These are phyloP conservation scores for Zapornia atra DNA, from an alignment of 2,113 vertebrate genomes.

Conservation along the genomic window DNA sequence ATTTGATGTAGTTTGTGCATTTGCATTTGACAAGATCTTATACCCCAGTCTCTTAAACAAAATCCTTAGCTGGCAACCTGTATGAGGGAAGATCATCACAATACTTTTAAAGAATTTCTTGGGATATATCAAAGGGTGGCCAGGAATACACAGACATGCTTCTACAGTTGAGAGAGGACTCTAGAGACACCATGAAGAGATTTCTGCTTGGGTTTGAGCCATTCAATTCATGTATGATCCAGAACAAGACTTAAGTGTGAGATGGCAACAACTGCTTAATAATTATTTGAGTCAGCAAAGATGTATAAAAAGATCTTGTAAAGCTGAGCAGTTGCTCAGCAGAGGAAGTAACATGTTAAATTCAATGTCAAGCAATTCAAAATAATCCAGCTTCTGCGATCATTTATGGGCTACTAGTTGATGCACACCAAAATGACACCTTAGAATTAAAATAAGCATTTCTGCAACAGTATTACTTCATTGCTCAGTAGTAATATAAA, in stretches of 20 bases:
- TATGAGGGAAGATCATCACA: not conserved
- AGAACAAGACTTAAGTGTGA: not conserved
- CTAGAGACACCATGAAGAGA: not conserved
- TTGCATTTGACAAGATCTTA: not conserved
- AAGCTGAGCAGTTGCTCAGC: not conserved
- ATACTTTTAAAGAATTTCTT: not conserved
- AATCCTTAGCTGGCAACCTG: not conserved
- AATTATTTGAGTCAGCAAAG: not conserved
- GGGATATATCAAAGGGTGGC: not conserved
- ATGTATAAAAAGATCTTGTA: not conserved
- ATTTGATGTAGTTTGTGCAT: not conserved
- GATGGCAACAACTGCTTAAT: not conserved
- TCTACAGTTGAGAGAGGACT: not conserved
- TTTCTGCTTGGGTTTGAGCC: not conserved
- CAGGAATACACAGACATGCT: not conserved
- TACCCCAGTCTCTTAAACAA: not conserved
- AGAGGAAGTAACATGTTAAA: not conserved
- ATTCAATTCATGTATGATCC: not conserved
- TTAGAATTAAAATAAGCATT: not conserved
- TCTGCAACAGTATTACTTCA: not conserved
- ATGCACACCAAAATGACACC: not conserved
- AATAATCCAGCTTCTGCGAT: not conserved
- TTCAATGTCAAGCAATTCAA: not conserved
- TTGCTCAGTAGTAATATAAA: not conserved
- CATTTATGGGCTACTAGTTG: not conserved